These are phyloP conservation scores for Caenorhabditis elegans DNA, from an alignment of 1,140 invertebrate species.

Conservation along the genomic window DNA sequence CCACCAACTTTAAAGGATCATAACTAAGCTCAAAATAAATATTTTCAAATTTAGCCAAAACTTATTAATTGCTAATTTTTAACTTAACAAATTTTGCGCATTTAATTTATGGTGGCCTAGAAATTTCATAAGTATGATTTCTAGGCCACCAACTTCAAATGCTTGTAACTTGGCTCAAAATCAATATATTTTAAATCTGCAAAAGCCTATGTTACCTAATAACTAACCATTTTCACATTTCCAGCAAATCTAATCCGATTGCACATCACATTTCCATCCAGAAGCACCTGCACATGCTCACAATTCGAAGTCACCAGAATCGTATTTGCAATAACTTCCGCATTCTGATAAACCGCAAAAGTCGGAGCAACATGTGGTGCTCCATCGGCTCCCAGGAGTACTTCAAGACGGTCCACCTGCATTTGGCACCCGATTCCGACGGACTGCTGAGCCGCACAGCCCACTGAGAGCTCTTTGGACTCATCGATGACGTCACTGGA, in stretches of 20 bases:
- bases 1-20: too few species aligned
- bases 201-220: too few species aligned
- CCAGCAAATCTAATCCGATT: constrained; percentile 13
- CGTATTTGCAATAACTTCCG: not conserved
- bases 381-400: not conserved
- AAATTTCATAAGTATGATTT: too few species aligned
- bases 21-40: too few species aligned
- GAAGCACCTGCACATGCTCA: not conserved
- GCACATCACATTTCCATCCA: not conserved
- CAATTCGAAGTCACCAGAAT: not conserved
- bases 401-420: constrained; percentile 19
- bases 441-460: constrained; percentile 8
- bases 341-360: not conserved
- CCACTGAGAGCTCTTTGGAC: constrained; percentile 4
- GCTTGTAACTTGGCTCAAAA: too few species aligned
- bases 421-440: constrained; percentile 13
- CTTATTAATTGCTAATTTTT: too few species aligned
- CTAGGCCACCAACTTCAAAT: too few species aligned
- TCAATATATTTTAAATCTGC: too few species aligned
- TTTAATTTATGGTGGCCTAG: too few species aligned
- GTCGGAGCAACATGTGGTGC: not conserved
- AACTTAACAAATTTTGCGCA: too few species aligned
- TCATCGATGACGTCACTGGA: constrained; percentile 33
- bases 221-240: not conserved
- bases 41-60: too few species aligned